Percentiles rank a stretch among this genome's conserved stretches.
Evolutionary conservation across 2,888 invertebrate genomes (phyloP).

Genomic region (Carcina quercana): DNA sequence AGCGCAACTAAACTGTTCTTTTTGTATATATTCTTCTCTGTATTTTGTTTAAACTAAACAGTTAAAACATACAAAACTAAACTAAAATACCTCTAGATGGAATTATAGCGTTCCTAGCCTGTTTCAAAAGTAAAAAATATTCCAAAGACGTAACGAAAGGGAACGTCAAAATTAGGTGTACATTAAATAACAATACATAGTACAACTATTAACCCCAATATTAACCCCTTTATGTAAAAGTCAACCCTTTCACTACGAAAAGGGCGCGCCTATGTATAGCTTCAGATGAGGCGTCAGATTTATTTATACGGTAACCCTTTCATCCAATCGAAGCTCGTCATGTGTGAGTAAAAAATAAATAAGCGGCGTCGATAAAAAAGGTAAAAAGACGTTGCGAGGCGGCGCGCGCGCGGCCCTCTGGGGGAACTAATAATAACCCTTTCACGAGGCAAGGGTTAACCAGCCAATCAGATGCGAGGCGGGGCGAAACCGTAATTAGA

Average conservation of each 20-base stretch:
- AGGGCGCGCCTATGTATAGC: conserved; percentile 40
- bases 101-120: no score
- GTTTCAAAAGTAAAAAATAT: no score
- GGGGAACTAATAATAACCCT: conserved; percentile 69
- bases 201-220: conserved; percentile 17
- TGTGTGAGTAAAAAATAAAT: conserved; percentile 42
- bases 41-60: no score
- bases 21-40: no score
- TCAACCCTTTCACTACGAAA: conserved; percentile 53
- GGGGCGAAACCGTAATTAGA: conserved; percentile 40
- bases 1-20: no score
- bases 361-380: conserved; percentile 50
- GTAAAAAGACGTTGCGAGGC: conserved; percentile 49
- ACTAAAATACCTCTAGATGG: no score
- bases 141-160: no score
- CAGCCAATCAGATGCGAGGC: conserved; percentile 60
- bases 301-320: conserved; percentile 66
- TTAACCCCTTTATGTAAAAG: conserved; percentile 33
- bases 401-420: conserved; percentile 48
- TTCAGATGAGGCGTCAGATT: conserved; percentile 37
- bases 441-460: conserved; percentile 55
- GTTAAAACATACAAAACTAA: no score
- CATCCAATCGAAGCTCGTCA: conserved; percentile 48
- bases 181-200: no score
- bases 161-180: no score